Conservation (phyloP, 2,113 vertebrate species). For the Pungitius pungitius region DNA sequence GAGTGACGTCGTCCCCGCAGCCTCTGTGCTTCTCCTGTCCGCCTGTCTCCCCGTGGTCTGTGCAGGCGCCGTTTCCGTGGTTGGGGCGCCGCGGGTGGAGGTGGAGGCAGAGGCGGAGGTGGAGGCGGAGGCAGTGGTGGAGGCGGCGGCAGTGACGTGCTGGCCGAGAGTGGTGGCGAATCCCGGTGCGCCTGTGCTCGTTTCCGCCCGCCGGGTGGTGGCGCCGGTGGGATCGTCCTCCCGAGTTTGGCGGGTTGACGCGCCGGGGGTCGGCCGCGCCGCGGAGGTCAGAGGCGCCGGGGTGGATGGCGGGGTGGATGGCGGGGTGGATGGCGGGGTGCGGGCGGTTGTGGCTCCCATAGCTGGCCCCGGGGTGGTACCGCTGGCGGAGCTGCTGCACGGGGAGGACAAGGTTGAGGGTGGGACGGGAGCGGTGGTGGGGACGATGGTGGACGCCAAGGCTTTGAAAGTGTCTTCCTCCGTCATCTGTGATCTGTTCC, state of each 20-base stretch:
- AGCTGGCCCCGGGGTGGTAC: conserved; percentile 20
- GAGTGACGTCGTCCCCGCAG: conserved; percentile 44
- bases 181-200: conserved; percentile 55
- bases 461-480: conserved; percentile 56
- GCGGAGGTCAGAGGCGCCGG: conserved; percentile 39
- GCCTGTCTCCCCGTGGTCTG: conserved; percentile 55
- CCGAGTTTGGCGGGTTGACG: conserved; percentile 35
- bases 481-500: conserved; percentile 53
- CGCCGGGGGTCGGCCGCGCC: conserved; percentile 1
- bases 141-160: conserved; percentile 38
- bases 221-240: conserved; percentile 1
- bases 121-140: conserved; percentile 19
- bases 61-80: conserved; percentile 41
- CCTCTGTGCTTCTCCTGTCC: conserved; percentile 39
- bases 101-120: not conserved
- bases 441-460: conserved; percentile 9
- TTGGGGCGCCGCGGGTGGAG: conserved; percentile 41
- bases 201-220: conserved; percentile 59
- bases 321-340: conserved; percentile 12
- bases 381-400: conserved; percentile 30
- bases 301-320: conserved; percentile 44
- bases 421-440: not conserved
- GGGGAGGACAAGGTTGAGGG: conserved; percentile 43
- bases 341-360: conserved; percentile 25
- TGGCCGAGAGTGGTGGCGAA: conserved; percentile 39